phyloP scores from a whole-genome alignment of 2,113 vertebrate genomes.

The Puma concolor region DNA sequence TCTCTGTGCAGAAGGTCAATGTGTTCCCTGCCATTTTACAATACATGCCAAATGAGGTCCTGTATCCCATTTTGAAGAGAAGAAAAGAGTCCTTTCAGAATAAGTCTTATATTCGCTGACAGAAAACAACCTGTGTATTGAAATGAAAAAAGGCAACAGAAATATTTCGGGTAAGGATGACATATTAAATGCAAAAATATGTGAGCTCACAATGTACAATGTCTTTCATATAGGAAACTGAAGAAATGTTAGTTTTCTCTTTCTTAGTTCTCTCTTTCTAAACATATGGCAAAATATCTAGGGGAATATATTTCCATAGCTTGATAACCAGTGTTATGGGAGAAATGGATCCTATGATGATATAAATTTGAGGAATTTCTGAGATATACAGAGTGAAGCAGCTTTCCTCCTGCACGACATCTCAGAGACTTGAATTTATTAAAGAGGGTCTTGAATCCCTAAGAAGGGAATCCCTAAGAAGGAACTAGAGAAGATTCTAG shows the following conservation, averaged over 20 bases:
- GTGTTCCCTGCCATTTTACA: constrained; percentile 78
- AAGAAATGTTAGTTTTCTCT: not conserved
- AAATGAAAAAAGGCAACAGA: not conserved
- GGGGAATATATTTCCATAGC: not conserved
- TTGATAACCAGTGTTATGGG: not conserved
- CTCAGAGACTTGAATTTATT: not conserved
- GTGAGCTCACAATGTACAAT: not conserved
- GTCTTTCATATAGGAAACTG: not conserved
- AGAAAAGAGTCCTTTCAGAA: not conserved
- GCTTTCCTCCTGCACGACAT: not conserved
- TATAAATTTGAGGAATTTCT: not conserved
- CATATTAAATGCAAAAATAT: not conserved
- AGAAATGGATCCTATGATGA: not conserved
- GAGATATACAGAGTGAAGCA: not conserved
- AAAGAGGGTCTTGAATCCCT: not conserved
- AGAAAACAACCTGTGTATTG: not conserved
- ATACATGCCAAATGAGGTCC: constrained; percentile 45
- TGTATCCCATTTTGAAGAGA: not conserved
- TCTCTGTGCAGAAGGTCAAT: constrained; percentile 73
- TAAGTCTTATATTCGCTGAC: not conserved
- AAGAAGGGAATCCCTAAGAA: no score
- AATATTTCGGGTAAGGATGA: not conserved
- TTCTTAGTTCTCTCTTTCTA: not conserved
- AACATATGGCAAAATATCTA: not conserved
- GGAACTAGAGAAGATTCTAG: not conserved